These are phyloP conservation scores for Sinelater perroti DNA, from an alignment of 2,888 invertebrate species.

Conservation along the genomic window DNA sequence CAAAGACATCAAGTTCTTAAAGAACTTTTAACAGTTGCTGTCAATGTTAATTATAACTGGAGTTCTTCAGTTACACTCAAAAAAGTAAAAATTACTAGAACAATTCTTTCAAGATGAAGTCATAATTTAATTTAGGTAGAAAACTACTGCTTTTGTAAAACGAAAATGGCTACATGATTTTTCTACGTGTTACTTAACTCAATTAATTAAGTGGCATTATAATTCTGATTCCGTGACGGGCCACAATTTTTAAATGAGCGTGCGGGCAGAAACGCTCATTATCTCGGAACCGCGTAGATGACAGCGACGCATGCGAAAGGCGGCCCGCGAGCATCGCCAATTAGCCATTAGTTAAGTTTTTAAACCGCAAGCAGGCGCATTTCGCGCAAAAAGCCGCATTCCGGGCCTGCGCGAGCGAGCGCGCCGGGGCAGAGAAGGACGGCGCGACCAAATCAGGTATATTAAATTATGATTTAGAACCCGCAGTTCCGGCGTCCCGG, in stretches of 20 bases:
- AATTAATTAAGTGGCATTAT: constrained; percentile 48
- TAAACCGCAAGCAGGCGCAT: constrained; percentile 20
- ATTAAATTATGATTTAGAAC: constrained; percentile 44
- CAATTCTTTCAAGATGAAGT: constrained; percentile 25
- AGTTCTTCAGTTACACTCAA: too few relatives aligned
- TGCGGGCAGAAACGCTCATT: constrained; percentile 50
- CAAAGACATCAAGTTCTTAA: too few relatives aligned
- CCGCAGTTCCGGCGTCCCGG: constrained; percentile 44
- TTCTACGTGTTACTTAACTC: constrained; percentile 45
- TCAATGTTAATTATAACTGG: too few relatives aligned
- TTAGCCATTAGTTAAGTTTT: constrained; percentile 17
- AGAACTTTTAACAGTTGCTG: too few relatives aligned
- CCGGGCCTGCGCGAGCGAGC: background rate
- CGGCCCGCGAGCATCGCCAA: constrained; percentile 8
- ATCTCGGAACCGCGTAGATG: constrained; percentile 31
- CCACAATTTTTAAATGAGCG: constrained; percentile 42
- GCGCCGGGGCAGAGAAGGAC: constrained; percentile 4
- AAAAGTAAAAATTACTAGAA: too few relatives aligned
- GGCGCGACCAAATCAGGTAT: constrained; percentile 12
- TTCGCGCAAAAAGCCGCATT: constrained; percentile 11
- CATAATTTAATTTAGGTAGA: too few relatives aligned
- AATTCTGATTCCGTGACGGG: constrained; percentile 47
- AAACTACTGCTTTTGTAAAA: too few relatives aligned
- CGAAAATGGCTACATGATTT: constrained; percentile 43
- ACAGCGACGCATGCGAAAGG: constrained; percentile 15